phyloP scores from a whole-genome alignment of 2,797 vertebrate species.

The Galagoides demidoff region DNA sequence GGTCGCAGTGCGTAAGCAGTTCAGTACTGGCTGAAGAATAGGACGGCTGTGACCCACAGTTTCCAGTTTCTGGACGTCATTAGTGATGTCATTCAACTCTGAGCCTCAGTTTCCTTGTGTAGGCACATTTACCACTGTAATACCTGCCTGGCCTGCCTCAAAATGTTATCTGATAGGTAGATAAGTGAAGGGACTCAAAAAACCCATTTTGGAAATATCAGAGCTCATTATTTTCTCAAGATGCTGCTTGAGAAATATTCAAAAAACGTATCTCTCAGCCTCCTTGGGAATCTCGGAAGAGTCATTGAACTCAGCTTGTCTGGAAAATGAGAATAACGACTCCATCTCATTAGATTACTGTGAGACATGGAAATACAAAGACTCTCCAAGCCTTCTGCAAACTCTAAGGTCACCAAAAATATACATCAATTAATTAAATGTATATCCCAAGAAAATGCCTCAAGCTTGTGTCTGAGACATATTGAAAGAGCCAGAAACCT shows the following conservation, averaged over 20 bases:
- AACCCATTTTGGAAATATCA: neutral
- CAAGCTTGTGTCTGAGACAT: neutral
- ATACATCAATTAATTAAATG: neutral
- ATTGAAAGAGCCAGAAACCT: neutral
- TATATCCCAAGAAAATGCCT: neutral
- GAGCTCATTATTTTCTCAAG: neutral
- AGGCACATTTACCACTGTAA: neutral
- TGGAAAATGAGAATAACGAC: neutral
- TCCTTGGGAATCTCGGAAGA: neutral
- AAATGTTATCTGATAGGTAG: conserved; percentile 22
- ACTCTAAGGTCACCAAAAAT: conserved; percentile 20
- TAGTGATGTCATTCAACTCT: neutral
- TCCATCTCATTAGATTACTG: neutral
- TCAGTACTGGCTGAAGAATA: neutral
- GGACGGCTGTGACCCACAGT: neutral
- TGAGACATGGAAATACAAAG: neutral
- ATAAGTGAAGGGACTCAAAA: neutral
- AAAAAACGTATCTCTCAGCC: neutral
- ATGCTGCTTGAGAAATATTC: neutral
- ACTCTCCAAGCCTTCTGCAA: neutral
- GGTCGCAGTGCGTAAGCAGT: neutral
- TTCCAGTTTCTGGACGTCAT: neutral
- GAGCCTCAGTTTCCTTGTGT: neutral
- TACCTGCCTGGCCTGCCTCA: neutral
- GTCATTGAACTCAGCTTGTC: neutral